These are phyloP conservation scores for Drosophila grimshawi DNA, from an alignment of 1,140 invertebrate genomes.

Conservation along the genomic window DNA sequence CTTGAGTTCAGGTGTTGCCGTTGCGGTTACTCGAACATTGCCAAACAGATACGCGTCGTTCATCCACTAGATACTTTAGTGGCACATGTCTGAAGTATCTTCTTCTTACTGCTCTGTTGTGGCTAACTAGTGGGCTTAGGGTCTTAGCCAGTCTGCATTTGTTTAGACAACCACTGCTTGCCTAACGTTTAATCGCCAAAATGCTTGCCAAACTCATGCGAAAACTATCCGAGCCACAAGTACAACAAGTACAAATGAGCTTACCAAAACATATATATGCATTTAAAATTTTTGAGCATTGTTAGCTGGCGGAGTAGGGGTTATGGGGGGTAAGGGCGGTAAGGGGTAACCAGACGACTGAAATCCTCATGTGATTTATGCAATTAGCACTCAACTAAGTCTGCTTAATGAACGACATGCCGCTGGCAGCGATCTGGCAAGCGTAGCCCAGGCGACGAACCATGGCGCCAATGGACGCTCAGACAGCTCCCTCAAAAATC, in stretches of 20 bases:
- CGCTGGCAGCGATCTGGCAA: conserved; percentile 46
- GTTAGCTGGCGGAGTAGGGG: not conserved
- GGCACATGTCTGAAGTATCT: conserved; percentile 33
- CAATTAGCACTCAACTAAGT: conserved; percentile 79
- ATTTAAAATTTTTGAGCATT: conserved; percentile 13
- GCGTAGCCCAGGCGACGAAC: conserved; percentile 28
- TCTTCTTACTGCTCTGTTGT: conserved; percentile 24
- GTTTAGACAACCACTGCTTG: conserved; percentile 24
- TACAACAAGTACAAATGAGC: conserved; percentile 1
- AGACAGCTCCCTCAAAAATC: conserved; percentile 38
- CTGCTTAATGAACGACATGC: conserved; percentile 67
- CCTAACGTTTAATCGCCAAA: conserved; percentile 33
- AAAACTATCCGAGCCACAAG: conserved; percentile 3
- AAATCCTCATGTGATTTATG: conserved; percentile 79
- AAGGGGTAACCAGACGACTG: conserved; percentile 49
- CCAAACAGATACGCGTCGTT: conserved; percentile 34
- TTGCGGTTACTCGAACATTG: conserved; percentile 50
- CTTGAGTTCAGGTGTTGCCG: conserved; percentile 52
- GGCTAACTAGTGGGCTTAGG: conserved; percentile 28
- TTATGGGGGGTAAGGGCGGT: not conserved
- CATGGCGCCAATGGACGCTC: conserved; percentile 45
- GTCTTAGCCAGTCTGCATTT: conserved; percentile 48
- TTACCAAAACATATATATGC: conserved; percentile 11
- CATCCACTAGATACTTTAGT: conserved; percentile 55
- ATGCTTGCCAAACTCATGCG: conserved; percentile 39